phyloP scores from a whole-genome alignment of 2,797 vertebrate genomes.

The Diceros bicornis region DNA sequence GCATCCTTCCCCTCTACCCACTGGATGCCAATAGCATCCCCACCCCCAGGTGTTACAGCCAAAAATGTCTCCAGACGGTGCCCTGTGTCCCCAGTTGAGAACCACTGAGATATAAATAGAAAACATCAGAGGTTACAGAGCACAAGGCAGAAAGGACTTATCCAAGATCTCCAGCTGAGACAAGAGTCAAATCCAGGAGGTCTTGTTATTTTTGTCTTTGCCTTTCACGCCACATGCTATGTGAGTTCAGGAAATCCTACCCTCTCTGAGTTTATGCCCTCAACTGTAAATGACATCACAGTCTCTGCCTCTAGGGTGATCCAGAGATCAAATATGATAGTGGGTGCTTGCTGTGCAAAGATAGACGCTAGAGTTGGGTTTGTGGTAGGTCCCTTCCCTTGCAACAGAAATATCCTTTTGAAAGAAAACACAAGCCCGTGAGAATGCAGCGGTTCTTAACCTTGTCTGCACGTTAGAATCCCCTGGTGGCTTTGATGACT shows the following conservation, averaged over 20 bases:
- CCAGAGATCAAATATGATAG: background rate
- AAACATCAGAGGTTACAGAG: rapidly evolving
- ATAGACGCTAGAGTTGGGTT: rapidly evolving
- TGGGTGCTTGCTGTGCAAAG: rapidly evolving
- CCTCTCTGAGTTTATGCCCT: background rate
- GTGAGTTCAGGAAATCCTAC: background rate
- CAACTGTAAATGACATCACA: background rate
- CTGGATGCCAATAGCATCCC: too few relatives aligned
- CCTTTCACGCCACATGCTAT: rapidly evolving
- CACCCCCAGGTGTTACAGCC: rapidly evolving
- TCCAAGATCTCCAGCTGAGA: background rate
- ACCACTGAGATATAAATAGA: too few relatives aligned
- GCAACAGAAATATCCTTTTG: background rate
- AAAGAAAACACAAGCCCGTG: rapidly evolving
- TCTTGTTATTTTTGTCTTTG: background rate
- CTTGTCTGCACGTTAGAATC: background rate
- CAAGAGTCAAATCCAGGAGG: too few relatives aligned
- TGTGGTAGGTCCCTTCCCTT: background rate
- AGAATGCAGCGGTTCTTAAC: background rate
- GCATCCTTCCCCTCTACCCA: background rate
- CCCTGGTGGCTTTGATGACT: background rate
- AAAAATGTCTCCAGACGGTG: background rate
- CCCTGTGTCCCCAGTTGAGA: rapidly evolving
- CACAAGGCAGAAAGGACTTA: rapidly evolving
- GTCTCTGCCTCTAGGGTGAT: background rate